Base-by-base conservation (phyloP, 2,113 vertebrate species). In the Dinomys branickii region DNA sequence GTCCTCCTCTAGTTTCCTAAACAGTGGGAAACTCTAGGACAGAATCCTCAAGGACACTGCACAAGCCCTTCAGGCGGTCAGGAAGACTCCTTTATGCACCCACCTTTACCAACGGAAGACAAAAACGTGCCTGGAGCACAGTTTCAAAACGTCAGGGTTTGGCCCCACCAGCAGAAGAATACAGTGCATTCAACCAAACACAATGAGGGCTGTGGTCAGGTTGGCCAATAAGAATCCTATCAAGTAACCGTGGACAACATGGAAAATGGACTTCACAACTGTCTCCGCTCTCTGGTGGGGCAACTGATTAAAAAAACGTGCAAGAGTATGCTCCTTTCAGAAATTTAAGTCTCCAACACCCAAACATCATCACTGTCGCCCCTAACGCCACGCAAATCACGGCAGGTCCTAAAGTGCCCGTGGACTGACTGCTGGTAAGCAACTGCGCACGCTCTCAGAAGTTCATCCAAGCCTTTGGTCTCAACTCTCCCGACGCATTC, bases 401-500 rank as follows among this genome's bases (percentile, higher is more conserved):
- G 0, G 30, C 26, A 52, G 41, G 16, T 28, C n/a, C 59, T 7
- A 17, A 61, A 65, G 78, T 1, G 22, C 52, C 85, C 28, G 1
- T 9, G 44, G 35, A 33, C 10, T 54, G 38, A n/a, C 54, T 89
- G 50, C 80, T 65, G 44, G 73, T n/a, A 35, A 65, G 50, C 94
- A 89, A 59, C 41, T 26, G 12, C 26, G 26, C 41, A 7, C 2
- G 78, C 93, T 61, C 54, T 50, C 65, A 11, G 85, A 96, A 97
- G 94, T 96, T 96, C 90, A 50, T 56, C 83, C 84, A 81, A 81
- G 93, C 67, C 94, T 94, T 44, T 14, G 1, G 33, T 52, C 58
- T 82, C 92, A 90, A 97, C 89, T 94, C 95, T 97, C 63, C 56
- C 56, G 0, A 80, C 56, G 69, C 82, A 58, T 30, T 67, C 80